Conservation (phyloP, 2,888 invertebrate genomes). For the Cancer borealis region DNA sequence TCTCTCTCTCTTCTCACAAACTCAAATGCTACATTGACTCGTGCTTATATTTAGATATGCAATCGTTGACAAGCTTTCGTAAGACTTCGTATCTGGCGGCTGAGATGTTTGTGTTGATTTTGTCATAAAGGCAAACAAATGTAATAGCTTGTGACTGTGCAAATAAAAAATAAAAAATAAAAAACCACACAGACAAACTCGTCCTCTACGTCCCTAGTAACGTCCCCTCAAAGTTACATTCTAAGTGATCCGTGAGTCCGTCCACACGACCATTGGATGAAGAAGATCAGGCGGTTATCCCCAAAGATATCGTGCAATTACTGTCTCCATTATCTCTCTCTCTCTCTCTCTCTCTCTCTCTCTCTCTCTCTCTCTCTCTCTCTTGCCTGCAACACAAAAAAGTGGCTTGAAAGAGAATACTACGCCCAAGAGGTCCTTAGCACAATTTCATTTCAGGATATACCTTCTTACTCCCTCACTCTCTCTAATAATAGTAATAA, state of each 20-base stretch:
- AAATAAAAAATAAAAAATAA: too few species aligned
- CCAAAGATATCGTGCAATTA: neutral
- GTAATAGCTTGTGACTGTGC: neutral
- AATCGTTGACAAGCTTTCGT: neutral
- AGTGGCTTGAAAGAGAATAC: too few species aligned
- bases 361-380: neutral
- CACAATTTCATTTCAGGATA: too few species aligned
- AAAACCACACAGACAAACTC: neutral
- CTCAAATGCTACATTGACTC: neutral
- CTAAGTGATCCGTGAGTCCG: neutral
- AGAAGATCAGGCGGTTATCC: neutral
- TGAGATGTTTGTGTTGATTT: neutral
- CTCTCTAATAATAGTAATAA: too few species aligned
- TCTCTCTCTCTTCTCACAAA: neutral
- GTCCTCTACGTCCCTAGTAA: neutral
- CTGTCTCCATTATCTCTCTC: neutral
- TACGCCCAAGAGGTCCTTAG: too few species aligned
- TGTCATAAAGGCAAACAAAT: neutral
- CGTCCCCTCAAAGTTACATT: neutral
- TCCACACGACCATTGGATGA: conserved; percentile 7
- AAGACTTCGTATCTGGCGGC: neutral
- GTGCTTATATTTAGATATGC: neutral
- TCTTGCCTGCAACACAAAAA: too few species aligned
- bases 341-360: neutral
- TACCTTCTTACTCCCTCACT: too few species aligned